Evolutionary conservation across 1,140 invertebrate species (phyloP).

Genomic region (Drosophila micromelanica): DNA sequence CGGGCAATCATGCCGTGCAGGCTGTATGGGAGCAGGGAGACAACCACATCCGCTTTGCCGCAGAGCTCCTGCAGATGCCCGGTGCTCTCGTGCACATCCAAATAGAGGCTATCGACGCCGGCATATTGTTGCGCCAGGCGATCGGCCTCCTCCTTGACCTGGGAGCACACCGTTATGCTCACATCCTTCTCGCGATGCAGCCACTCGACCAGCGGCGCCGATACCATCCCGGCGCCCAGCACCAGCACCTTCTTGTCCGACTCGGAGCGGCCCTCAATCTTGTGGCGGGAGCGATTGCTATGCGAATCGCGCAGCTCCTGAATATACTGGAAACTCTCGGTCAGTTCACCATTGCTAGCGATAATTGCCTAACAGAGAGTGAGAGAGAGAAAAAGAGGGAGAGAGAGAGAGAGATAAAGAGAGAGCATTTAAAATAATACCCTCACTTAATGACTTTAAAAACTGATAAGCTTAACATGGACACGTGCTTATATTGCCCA

Average conservation of each 20-base stretch:
- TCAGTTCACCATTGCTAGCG: conserved; percentile 96
- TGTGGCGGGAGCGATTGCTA: conserved; percentile 86
- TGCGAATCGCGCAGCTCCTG: conserved; percentile 90
- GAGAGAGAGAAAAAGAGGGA: conserved; percentile 11
- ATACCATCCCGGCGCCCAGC: conserved; percentile 97
- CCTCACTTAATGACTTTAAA: neutral
- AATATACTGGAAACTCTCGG: conserved; percentile 97
- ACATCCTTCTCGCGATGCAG: conserved; percentile 92
- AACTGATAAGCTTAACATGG: conserved; percentile 8
- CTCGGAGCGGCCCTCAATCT: conserved; percentile 84
- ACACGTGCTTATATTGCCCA: neutral
- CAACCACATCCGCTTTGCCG: conserved; percentile 90
- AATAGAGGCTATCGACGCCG: conserved; percentile 91
- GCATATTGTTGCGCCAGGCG: conserved; percentile 90
- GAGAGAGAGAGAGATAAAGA: conserved; percentile 34
- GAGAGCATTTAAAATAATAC: conserved; percentile 2
- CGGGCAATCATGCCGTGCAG: conserved; percentile 94
- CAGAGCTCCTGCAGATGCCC: conserved; percentile 91
- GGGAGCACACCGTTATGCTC: conserved; percentile 93
- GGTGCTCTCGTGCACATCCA: conserved; percentile 91
- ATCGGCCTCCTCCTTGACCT: conserved; percentile 95
- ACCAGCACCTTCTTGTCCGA: conserved; percentile 90
- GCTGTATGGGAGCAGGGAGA: conserved; percentile 97
- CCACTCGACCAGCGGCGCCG: conserved; percentile 97
- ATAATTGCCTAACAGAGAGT: conserved; percentile 92